A percentile compares a stretch with the other conserved stretches of the same genome.
phyloP scores from a whole-genome alignment of 37 sponge, comb jelly and placozoan genomes.

The Beroe forskalii region DNA sequence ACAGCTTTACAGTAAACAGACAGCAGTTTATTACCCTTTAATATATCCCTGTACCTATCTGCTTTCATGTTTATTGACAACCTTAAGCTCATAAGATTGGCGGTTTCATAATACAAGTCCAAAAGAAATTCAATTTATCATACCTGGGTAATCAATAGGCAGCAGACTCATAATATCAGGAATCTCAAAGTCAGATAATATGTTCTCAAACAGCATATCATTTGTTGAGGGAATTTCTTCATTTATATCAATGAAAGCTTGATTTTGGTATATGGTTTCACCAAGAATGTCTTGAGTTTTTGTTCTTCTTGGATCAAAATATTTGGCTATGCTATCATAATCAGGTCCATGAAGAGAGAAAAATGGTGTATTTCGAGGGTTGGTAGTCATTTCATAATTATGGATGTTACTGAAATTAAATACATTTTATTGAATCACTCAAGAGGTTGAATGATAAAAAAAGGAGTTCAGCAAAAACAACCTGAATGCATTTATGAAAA shows the following conservation, averaged over 20 bases:
- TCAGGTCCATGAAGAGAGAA: conserved; percentile 29
- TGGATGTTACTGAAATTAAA: conserved; percentile 40
- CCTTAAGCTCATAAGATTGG: no score
- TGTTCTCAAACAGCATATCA: conserved; percentile 4
- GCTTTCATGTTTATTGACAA: no score
- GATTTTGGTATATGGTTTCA: conserved; percentile 9
- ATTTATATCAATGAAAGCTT: not conserved
- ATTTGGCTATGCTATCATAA: not conserved
- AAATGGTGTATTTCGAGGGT: conserved; percentile 19
- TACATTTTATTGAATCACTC: no score
- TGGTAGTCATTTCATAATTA: conserved; percentile 20
- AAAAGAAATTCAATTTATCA: no score
- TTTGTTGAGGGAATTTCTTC: conserved; percentile 31
- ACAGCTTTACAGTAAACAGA: no score
- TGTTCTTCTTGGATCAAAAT: conserved; percentile 41
- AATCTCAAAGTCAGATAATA: not conserved
- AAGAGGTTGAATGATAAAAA: no score
- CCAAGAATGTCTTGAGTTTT: conserved; percentile 5
- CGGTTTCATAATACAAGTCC: no score
- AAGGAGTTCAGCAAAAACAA: no score
- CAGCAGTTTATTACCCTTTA: no score
- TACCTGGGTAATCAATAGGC: not conserved
- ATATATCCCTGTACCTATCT: no score
- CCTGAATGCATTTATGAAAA: no score
- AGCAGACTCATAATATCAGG: not conserved